phyloP scores from a whole-genome alignment of 2,888 invertebrate species.

The Idaea straminata region DNA sequence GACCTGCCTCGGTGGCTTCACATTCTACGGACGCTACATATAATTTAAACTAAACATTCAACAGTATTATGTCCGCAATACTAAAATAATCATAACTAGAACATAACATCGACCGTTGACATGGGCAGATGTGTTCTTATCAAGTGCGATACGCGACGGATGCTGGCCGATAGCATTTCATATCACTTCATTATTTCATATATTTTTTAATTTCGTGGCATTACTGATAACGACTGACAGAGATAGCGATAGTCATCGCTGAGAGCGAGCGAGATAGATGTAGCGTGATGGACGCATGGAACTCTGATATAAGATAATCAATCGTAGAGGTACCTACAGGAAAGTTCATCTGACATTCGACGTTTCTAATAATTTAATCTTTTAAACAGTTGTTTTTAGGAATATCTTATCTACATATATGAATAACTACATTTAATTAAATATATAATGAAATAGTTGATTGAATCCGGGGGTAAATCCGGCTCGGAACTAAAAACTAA shows the following conservation, averaged over 20 bases:
- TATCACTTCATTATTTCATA: constrained; percentile 57
- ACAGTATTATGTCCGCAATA: neutral
- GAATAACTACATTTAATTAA: too few species aligned
- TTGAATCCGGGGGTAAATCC: too few species aligned
- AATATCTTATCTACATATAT: too few species aligned
- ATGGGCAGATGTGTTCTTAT: constrained; percentile 61
- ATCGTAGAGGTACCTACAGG: constrained; percentile 34
- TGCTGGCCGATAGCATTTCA: constrained; percentile 53
- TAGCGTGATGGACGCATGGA: constrained; percentile 64
- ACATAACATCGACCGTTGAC: constrained; percentile 46
- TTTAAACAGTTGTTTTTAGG: constrained; percentile 5
- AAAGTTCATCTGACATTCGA: constrained; percentile 35
- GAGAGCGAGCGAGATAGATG: constrained; percentile 47
- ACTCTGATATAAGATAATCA: constrained; percentile 38
- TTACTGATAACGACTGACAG: constrained; percentile 48
- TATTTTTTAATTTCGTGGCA: constrained; percentile 63
- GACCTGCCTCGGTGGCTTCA: too few species aligned
- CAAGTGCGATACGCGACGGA: constrained; percentile 58
- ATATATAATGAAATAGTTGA: too few species aligned
- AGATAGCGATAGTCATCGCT: constrained; percentile 39
- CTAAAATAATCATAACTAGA: constrained; percentile 38
- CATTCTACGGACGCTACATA: too few species aligned
- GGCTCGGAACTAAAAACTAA: too few species aligned
- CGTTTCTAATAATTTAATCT: constrained; percentile 28
- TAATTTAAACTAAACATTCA: too few species aligned